These are phyloP conservation scores for Sipunculus nudus DNA, from an alignment of 2,888 invertebrate species.

Conservation along the genomic window DNA sequence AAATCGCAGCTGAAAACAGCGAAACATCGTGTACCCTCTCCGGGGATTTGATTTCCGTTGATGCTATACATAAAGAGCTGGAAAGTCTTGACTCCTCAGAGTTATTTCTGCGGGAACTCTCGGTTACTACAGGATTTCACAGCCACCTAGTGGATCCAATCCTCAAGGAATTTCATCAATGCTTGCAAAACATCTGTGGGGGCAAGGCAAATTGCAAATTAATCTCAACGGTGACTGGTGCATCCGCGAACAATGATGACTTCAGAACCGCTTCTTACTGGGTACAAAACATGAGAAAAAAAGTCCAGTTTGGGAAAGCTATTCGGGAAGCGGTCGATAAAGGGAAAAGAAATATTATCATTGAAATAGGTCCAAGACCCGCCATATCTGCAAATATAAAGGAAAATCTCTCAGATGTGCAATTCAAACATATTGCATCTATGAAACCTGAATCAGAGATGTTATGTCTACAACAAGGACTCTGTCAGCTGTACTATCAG, in stretches of 20 bases:
- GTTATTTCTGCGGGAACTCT: constrained; percentile 30
- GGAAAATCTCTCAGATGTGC: constrained; percentile 29
- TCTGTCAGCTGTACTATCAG: too few species aligned
- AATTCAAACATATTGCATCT: not conserved
- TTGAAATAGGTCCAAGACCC: constrained; percentile 53
- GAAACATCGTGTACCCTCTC: constrained; percentile 39
- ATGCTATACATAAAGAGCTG: constrained; percentile 27
- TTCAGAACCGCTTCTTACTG: constrained; percentile 45
- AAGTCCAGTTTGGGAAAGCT: constrained; percentile 44
- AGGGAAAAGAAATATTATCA: constrained; percentile 33
- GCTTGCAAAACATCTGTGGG: constrained; percentile 25
- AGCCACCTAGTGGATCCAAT: constrained; percentile 42
- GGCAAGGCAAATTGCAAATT: constrained; percentile 25
- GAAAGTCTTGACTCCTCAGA: constrained; percentile 6
- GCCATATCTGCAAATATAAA: constrained; percentile 39
- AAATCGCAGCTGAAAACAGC: constrained; percentile 43
- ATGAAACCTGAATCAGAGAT: not conserved
- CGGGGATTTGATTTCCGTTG: constrained; percentile 35
- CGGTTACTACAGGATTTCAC: constrained; percentile 49
- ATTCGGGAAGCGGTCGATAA: constrained; percentile 10
- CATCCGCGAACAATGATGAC: constrained; percentile 15
- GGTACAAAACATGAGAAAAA: constrained; percentile 45
- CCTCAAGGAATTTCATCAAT: constrained; percentile 26
- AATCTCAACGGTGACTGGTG: constrained; percentile 47
- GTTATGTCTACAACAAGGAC: too few species aligned